Conservation (phyloP, 1,140 invertebrate species). For the Aphis craccivora region DNA sequence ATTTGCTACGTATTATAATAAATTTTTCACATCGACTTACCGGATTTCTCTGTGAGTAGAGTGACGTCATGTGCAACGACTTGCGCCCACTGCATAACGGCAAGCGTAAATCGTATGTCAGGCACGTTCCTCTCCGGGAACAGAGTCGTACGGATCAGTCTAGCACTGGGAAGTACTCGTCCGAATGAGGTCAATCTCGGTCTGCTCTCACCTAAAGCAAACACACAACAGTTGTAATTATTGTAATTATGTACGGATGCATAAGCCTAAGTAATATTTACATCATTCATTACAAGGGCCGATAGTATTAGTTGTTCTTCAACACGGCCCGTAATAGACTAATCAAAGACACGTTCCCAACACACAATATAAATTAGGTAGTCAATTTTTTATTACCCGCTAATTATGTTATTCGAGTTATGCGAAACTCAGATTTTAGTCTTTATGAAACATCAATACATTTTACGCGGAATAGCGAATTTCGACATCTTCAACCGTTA, state of each 20-base stretch:
- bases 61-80: conserved; percentile 69
- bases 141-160: conserved; percentile 65
- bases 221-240: conserved; percentile 17
- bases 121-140: conserved; percentile 65
- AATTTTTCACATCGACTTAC: background rate
- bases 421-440: background rate
- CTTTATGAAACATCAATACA: background rate
- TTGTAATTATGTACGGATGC: background rate
- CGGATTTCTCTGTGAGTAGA: conserved; percentile 60
- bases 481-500: background rate
- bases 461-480: background rate
- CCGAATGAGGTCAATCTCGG: conserved; percentile 65
- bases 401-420: background rate
- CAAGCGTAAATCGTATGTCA: conserved; percentile 64
- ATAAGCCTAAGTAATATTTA: background rate
- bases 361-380: background rate
- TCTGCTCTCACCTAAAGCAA: conserved; percentile 61
- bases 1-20: background rate
- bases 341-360: background rate
- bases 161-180: conserved; percentile 65
- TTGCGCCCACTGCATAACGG: conserved; percentile 70
- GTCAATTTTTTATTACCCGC: background rate
- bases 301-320: background rate
- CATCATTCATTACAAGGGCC: background rate
- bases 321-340: background rate